A percentile compares a stretch with the other conserved stretches of the same genome.
Evolutionary conservation across 2,797 vertebrate species (phyloP).

Genomic region (Gymnothorax reevesii): DNA sequence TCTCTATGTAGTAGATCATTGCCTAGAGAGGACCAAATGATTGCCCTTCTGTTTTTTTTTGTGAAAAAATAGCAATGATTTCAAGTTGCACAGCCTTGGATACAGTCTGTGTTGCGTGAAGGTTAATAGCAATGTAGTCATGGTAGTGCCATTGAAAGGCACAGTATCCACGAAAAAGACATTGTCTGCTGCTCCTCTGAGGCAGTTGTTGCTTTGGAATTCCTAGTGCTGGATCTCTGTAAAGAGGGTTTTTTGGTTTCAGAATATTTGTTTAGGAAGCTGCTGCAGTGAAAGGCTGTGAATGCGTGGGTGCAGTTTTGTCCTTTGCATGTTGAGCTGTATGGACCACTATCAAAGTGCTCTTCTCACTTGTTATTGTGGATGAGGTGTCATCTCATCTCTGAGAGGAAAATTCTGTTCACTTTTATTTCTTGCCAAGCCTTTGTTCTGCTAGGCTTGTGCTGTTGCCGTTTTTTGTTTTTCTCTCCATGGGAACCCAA

Average conservation of each 20-base stretch:
- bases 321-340: too few species aligned
- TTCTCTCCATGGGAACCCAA: neutral
- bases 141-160: neutral
- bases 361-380: conserved; percentile 11
- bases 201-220: neutral
- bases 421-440: neutral
- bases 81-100: neutral
- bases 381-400: conserved; percentile 17
- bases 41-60: neutral
- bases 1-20: conserved; percentile 56
- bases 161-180: neutral
- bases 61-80: neutral
- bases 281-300: neutral
- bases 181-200: neutral
- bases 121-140: conserved; percentile 38
- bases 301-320: neutral
- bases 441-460: conserved; percentile 5
- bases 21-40: conserved; percentile 44
- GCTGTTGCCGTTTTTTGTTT: neutral
- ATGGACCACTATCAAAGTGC: conserved; percentile 13
- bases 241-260: conserved; percentile 27
- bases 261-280: conserved; percentile 1
- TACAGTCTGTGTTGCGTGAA: neutral
- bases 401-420: neutral
- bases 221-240: conserved; percentile 5